Evolutionary conservation across 2,797 vertebrate species (phyloP).

Genomic region (Acanthiza pusilla): DNA sequence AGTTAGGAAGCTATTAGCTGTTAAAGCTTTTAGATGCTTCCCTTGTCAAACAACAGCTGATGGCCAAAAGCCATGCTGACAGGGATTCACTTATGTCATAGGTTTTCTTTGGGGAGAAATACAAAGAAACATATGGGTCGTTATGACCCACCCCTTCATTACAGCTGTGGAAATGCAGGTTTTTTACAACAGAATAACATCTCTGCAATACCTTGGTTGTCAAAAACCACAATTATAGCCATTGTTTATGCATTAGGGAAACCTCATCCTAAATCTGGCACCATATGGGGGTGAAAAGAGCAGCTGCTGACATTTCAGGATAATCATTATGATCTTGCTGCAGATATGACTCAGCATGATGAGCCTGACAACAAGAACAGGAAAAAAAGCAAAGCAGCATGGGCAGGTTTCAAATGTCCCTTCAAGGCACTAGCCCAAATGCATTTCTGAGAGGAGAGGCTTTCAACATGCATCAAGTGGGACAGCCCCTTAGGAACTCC

Average conservation of each 20-base stretch:
- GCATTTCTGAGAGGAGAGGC: background rate
- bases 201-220: conserved; percentile 52
- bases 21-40: conserved; percentile 31
- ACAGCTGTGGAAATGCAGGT: conserved; percentile 8
- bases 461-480: background rate
- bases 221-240: conserved; percentile 55
- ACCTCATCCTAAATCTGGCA: conserved; percentile 63
- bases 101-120: background rate
- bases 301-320: conserved; percentile 66
- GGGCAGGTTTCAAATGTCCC: conserved; percentile 37
- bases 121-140: conserved; percentile 34
- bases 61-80: background rate
- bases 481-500: background rate
- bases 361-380: conserved; percentile 37
- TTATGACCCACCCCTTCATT: conserved; percentile 6
- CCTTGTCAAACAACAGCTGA: conserved; percentile 7
- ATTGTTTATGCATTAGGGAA: conserved; percentile 69
- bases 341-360: conserved; percentile 62
- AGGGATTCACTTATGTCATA: conserved; percentile 14
- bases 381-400: background rate
- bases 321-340: conserved; percentile 58
- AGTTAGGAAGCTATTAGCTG: conserved; percentile 1
- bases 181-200: conserved; percentile 43
- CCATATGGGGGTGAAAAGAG: conserved; percentile 60
- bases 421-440: background rate